Evolutionary conservation across 2,888 invertebrate species (phyloP), one percentile per base, ranked within the genome.

Genomic region (Scaptomyza cyrtandrae): DNA sequence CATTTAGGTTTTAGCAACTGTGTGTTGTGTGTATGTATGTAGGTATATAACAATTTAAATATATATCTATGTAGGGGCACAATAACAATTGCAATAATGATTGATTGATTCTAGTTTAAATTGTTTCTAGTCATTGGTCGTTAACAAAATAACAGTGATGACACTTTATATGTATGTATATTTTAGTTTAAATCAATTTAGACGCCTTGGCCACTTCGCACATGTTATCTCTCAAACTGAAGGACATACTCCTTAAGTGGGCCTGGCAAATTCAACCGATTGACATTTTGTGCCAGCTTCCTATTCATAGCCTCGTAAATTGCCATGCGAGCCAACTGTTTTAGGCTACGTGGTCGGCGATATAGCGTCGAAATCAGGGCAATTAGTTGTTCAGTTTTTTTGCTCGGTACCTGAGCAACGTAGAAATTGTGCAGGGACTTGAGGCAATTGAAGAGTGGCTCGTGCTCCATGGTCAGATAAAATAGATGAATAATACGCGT

Each of bases 201-300:
- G 14, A 52, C 13, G 13, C 13, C 14, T 29, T 55, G 39, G 14
- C 35, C 2, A 39, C n/a, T 7, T 39, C 48, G 54, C 53, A 78
- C 79, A 62, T 81, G 83, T 90, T 91, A 92, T 87, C 90, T 93
- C 82, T 95, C 94, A 90, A 95, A 95, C 90, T 94, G 94, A 78
- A 95, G 91, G 67, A 96, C 92, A 90, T 96, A 96, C 71, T 95
- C 95, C 90, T 95, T 95, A 33, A 96, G 92, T 45, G 94, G 93
- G 71, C 93, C 93, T 7, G 96, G 96, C 77, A 96, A 92, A 89
- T 95, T 95, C 77, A 96, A 92, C 88, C 95, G 94, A 88, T 93
- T 94, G 53, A 95, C 93, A 86, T 93, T 93, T 71, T 94, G 93
- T n/a, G 95, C 95, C 56, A 96, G 93, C 83, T 94, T 93, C 49